Percentiles rank a stretch among this genome's conserved stretches.
Evolutionary conservation across 2,888 invertebrate genomes (phyloP).

Genomic region (Polyploca ridens): DNA sequence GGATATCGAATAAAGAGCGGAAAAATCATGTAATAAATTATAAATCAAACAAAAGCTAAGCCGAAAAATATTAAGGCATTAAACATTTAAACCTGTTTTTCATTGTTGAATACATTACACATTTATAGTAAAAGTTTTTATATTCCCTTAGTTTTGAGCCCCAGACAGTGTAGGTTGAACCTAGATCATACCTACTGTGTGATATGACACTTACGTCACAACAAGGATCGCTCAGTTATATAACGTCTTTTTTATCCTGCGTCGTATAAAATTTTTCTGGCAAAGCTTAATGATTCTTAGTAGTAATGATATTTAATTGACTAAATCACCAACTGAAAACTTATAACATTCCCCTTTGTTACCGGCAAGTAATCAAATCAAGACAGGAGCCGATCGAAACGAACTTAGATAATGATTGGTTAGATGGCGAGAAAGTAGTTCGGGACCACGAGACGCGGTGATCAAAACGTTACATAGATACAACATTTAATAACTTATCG

Average conservation of each 20-base stretch:
- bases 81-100: no score
- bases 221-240: slow-evolving; percentile 63
- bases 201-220: slow-evolving; percentile 65
- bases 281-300: slow-evolving; percentile 2
- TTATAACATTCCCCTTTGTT: no score
- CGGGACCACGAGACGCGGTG: slow-evolving; percentile 25
- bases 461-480: slow-evolving; percentile 32
- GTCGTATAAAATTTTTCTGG: no score
- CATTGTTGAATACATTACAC: no score
- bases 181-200: slow-evolving; percentile 3
- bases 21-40: no score
- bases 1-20: no score
- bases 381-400: neutral
- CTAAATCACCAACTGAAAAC: neutral
- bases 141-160: slow-evolving; percentile 2
- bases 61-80: no score
- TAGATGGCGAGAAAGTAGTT: neutral
- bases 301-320: slow-evolving; percentile 10
- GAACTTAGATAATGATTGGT: slow-evolving; percentile 3
- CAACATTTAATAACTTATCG: slow-evolving; percentile 63
- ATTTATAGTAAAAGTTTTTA: no score
- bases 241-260: slow-evolving; percentile 46
- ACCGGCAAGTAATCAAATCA: neutral
- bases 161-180: slow-evolving; percentile 10
- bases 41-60: no score